phyloP scores from a whole-genome alignment of 2,888 invertebrate genomes.

The Scaptomyza reducta region DNA sequence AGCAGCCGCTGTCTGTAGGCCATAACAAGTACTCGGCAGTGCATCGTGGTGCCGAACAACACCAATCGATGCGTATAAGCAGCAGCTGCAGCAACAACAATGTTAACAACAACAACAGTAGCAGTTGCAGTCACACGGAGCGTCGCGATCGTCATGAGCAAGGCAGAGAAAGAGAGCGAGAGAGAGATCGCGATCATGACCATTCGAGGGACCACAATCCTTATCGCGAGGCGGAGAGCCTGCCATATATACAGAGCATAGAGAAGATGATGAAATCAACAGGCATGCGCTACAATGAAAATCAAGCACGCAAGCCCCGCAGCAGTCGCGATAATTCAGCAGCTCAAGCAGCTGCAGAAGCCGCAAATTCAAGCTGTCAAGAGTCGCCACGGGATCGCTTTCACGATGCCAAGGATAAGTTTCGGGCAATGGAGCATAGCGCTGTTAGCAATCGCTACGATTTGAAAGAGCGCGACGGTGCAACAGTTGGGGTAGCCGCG shows the following conservation, averaged over 20 bases:
- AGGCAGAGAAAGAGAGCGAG: conserved; percentile 57
- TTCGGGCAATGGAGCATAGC: conserved; percentile 88
- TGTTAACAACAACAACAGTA: not conserved
- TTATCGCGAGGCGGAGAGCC: conserved; percentile 83
- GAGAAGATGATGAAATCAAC: conserved; percentile 84
- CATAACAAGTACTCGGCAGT: conserved; percentile 76
- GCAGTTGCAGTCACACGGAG: conserved; percentile 38
- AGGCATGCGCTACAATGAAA: conserved; percentile 83
- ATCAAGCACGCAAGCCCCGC: conserved; percentile 6
- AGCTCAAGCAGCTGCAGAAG: not conserved
- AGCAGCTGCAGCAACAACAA: conserved; percentile 10
- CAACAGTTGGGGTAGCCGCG: not conserved
- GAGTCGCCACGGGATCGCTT: conserved; percentile 91
- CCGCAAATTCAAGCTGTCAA: conserved; percentile 32
- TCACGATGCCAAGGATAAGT: conserved; percentile 94
- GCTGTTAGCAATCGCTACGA: conserved; percentile 82
- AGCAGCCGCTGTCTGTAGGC: conserved; percentile 57
- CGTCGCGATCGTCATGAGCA: conserved; percentile 54
- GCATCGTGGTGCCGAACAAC: conserved; percentile 62
- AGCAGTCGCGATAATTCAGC: not conserved
- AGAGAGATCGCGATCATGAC: conserved; percentile 68
- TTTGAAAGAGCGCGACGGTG: conserved; percentile 85
- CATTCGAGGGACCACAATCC: conserved; percentile 83
- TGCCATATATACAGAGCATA: conserved; percentile 84
- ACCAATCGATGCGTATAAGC: conserved; percentile 15